phyloP scores from a whole-genome alignment of 1,140 invertebrate genomes.

The Diploscapter pachys region DNA sequence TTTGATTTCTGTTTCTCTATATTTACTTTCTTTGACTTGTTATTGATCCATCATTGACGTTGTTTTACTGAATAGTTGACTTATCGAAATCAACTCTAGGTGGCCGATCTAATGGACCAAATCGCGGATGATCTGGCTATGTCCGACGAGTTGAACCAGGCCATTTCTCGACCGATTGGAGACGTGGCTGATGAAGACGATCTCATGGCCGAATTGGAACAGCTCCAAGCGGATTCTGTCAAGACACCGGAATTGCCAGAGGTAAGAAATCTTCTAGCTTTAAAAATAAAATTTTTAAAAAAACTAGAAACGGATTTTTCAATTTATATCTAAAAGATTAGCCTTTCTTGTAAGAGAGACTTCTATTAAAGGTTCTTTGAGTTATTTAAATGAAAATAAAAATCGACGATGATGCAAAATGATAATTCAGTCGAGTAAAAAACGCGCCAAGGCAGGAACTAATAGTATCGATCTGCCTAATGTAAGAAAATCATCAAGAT shows the following conservation, averaged over 20 bases:
- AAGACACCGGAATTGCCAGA: conserved; percentile 4
- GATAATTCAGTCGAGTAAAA: too few species aligned
- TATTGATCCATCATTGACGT: background rate
- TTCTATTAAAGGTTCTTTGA: background rate
- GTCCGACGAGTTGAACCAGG: conserved; percentile 92
- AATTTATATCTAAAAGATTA: conserved; percentile 1
- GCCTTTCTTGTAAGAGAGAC: background rate
- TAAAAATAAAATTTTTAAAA: too few species aligned
- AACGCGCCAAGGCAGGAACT: too few species aligned
- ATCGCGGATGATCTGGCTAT: conserved; percentile 98
- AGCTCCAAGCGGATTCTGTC: conserved; percentile 14
- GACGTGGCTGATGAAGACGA: conserved; percentile 79
- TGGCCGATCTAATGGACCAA: conserved; percentile 96
- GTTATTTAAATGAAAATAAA: conserved; percentile 2
- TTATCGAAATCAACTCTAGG: conserved; percentile 7
- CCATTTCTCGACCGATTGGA: conserved; percentile 92
- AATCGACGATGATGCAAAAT: too few species aligned
- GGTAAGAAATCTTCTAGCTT: background rate
- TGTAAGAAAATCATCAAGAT: too few species aligned
- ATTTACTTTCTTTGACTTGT: background rate
- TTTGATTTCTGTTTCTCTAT: background rate
- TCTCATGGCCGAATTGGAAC: conserved; percentile 18
- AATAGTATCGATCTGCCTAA: too few species aligned
- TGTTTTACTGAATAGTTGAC: background rate
- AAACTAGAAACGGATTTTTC: background rate